Evolutionary conservation across 2,113 vertebrate genomes (phyloP), one percentile per base, ranked within the genome.

Genomic region (Bujurquina vittata): DNA sequence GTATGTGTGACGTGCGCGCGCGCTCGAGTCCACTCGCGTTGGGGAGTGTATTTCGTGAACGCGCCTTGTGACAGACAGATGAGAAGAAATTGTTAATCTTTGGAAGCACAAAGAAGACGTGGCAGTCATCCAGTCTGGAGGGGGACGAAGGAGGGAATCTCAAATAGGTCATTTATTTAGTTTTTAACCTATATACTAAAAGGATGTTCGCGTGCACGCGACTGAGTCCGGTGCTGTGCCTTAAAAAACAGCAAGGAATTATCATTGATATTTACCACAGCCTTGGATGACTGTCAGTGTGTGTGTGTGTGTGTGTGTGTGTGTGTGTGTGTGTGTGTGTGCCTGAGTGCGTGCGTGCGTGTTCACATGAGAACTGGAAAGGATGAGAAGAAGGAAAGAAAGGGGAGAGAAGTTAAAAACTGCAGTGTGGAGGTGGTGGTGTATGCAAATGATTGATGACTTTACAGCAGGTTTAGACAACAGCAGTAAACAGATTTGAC

Each of bases 401-500:
- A 58, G 67, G n/a, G n/a, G n/a, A n/a, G n/a, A n/a, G n/a, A n/a
- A n/a, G n/a, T n/a, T n/a, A n/a, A n/a, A n/a, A n/a, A n/a, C n/a
- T 87, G 85, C 80, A 87, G 60, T 76, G 92, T 88, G 79, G 88
- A 88, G 61, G 93, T 88, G 95, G 93, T 88, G 95, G 80, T 89
- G 89, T 88, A 94, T 96, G 96, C 94, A 96, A 93, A 96, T 94
- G 95, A 96, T 95, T 94, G 95, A 95, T 95, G 92, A 95, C 93
- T 85, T 81, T 23, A 93, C 91, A 65, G 94, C 93, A 93, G 92
- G 93, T 95, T 93, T 92, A 96, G 95, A 95, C 95, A 95, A 95
- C 93, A 83, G 90, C 95, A 79, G 94, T 96, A 96, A 97, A 96
- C 96, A 96, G 96, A 97, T 96, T 94, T 89, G 94, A 95, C 94